Evolutionary conservation across 2,113 vertebrate species (phyloP).

Genomic region (Neolamprologus sp.): DNA sequence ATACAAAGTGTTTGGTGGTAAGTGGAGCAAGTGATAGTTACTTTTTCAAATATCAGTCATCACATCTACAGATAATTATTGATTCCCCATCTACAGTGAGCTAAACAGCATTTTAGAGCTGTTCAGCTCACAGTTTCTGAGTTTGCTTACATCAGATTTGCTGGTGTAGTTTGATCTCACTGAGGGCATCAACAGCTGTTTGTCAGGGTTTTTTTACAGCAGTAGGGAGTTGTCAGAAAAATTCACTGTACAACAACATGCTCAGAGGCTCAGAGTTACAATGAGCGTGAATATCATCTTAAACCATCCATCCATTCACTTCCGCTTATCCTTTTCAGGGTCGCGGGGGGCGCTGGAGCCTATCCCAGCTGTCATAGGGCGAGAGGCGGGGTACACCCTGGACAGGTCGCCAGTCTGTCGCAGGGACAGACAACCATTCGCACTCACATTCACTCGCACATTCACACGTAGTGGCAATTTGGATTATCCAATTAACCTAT

Average conservation of each 20-base stretch:
- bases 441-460: too few species aligned
- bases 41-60: background rate
- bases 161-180: background rate
- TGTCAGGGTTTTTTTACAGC: background rate
- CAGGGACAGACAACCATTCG: too few species aligned
- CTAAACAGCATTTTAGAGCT: background rate
- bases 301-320: background rate
- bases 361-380: too few species aligned
- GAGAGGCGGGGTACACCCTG: too few species aligned
- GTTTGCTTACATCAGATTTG: background rate
- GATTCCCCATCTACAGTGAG: background rate
- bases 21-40: background rate
- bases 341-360: too few species aligned
- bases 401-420: too few species aligned
- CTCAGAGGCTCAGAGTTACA: background rate
- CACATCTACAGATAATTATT: background rate
- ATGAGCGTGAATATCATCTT: background rate
- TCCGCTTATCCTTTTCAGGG: too few species aligned
- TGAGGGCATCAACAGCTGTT: background rate
- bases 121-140: background rate
- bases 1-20: background rate
- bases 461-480: too few species aligned
- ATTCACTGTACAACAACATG: background rate
- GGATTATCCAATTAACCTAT: too few species aligned
- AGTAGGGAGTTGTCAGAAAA: background rate